A percentile compares a stretch with the other conserved stretches of the same genome.
phyloP scores from a whole-genome alignment of 2,113 vertebrate genomes.

The Mesoclemmys tuberculata region DNA sequence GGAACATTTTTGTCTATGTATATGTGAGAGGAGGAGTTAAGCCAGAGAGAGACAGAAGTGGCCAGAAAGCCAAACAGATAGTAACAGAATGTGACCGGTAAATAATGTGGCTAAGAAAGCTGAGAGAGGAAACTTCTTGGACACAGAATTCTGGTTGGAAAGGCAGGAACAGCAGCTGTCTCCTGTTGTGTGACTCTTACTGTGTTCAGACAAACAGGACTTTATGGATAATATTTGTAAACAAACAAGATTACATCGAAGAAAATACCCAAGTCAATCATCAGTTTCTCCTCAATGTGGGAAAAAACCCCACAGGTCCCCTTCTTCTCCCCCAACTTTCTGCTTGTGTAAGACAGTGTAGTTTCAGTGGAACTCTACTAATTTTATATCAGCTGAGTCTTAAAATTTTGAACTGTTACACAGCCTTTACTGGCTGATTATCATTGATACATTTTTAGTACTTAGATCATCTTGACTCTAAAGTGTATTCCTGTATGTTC shows the following conservation, averaged over 20 bases:
- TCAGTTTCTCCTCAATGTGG: background rate
- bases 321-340: background rate
- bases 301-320: background rate
- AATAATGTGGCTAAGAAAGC: background rate
- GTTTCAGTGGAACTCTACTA: conserved; percentile 1
- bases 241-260: background rate
- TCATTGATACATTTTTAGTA: background rate
- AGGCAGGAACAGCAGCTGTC: background rate
- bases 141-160: background rate
- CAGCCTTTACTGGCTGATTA: conserved; percentile 33
- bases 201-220: background rate
- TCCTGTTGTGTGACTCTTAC: background rate
- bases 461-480: background rate
- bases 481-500: conserved; percentile 10
- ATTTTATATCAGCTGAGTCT: background rate
- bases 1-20: background rate
- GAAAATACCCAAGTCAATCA: background rate
- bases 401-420: conserved; percentile 32
- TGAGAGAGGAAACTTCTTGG: background rate
- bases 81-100: background rate
- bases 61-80: no score
- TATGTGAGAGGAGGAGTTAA: background rate
- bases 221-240: background rate
- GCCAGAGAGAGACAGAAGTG: background rate
- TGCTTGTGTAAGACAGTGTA: background rate